phyloP scores from a whole-genome alignment of 2,797 vertebrate genomes.

The Tapirus indicus region DNA sequence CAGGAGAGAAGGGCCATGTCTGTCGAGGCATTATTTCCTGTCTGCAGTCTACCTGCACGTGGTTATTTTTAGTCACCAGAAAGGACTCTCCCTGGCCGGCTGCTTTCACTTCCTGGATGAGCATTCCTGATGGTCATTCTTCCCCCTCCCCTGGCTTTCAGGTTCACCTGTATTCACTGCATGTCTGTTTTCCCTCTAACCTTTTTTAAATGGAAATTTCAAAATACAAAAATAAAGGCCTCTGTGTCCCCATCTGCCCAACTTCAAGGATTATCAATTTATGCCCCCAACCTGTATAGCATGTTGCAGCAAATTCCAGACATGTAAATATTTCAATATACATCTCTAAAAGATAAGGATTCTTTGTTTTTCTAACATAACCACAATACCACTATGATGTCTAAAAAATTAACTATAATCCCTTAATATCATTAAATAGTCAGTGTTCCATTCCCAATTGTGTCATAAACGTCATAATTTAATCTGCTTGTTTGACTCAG shows the following conservation, averaged over 20 bases:
- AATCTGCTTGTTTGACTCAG: not conserved
- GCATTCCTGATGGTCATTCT: not conserved
- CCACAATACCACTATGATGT: not conserved
- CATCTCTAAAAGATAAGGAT: not conserved
- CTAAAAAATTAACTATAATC: not conserved
- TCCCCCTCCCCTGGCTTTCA: not conserved
- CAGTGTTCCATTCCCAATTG: not conserved
- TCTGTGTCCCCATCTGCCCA: rapidly evolving
- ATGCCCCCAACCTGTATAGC: rapidly evolving
- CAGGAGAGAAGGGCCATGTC: rapidly evolving
- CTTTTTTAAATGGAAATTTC: not conserved
- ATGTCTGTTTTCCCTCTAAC: not conserved
- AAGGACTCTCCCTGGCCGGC: rapidly evolving
- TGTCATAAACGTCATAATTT: not conserved
- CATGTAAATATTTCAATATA: not conserved
- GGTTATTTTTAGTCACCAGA: rapidly evolving
- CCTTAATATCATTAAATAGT: no score
- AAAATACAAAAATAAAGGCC: not conserved
- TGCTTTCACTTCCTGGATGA: rapidly evolving
- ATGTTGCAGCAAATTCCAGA: not conserved
- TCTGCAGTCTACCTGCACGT: rapidly evolving
- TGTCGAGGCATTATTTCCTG: rapidly evolving
- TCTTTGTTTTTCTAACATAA: not conserved
- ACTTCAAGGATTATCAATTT: rapidly evolving
- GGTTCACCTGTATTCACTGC: not conserved